A percentile compares a stretch with the other conserved stretches of the same genome.
These are phyloP conservation scores for Pogonocichla stellata DNA, from an alignment of 2,113 vertebrate species.

Conservation along the genomic window DNA sequence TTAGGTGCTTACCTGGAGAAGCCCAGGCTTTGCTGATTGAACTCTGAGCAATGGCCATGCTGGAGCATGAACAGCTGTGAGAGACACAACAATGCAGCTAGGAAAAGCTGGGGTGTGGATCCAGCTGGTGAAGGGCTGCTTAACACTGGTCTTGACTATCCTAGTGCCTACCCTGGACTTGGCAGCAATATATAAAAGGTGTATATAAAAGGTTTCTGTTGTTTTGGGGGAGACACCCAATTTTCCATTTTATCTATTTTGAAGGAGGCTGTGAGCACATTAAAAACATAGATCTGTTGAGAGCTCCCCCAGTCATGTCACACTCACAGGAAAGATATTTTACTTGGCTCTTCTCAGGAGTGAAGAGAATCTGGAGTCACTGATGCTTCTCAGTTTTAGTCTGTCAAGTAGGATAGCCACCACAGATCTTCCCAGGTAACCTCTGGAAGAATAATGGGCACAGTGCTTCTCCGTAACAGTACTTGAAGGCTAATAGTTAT, in stretches of 20 bases:
- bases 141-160: not conserved
- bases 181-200: fast-evolving
- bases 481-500: not conserved
- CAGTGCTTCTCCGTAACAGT: not conserved
- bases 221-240: not conserved
- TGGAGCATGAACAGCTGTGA: not conserved
- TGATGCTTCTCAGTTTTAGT: not conserved
- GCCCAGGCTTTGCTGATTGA: not conserved
- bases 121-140: not conserved
- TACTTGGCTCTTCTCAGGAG: not conserved
- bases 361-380: not conserved
- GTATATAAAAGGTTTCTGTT: not conserved
- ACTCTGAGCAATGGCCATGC: not conserved
- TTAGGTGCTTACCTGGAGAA: too few species aligned
- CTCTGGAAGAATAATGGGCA: not conserved
- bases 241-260: not conserved
- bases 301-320: not conserved
- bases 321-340: not conserved
- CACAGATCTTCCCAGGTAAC: not conserved
- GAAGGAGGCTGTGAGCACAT: not conserved
- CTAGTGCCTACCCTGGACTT: not conserved
- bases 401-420: not conserved
- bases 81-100: not conserved
- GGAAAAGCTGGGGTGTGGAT: not conserved
- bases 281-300: not conserved